A percentile compares a stretch with the other conserved stretches of the same genome.
Evolutionary conservation across 1,140 invertebrate species (phyloP).

Genomic region (Geopemphigus sp.): DNA sequence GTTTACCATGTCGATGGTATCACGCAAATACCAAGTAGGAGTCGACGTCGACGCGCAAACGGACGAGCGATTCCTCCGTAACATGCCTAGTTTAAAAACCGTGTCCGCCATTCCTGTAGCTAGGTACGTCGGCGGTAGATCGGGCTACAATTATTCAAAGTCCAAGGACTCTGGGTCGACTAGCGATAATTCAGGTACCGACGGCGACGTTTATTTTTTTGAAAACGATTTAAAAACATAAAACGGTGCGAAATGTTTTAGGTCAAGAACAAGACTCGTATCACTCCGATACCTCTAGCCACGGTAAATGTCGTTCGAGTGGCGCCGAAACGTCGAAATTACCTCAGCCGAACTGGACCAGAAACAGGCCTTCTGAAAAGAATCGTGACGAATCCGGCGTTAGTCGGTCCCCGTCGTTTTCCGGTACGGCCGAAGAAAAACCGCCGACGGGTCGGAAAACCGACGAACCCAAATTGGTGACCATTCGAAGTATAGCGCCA

Average conservation of each 20-base stretch:
- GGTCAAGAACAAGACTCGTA: constrained; percentile 37
- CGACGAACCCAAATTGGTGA: constrained; percentile 40
- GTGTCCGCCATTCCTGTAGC: constrained; percentile 30
- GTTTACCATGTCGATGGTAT: constrained; percentile 66
- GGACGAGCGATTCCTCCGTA: constrained; percentile 50
- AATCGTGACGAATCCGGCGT: constrained; percentile 10
- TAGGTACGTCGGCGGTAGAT: constrained; percentile 1
- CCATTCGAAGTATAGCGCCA: constrained; percentile 23
- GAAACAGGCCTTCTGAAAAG: constrained; percentile 20
- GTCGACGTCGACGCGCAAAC: constrained; percentile 50
- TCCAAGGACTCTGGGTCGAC: constrained; percentile 26
- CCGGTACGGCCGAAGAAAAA: constrained; percentile 33
- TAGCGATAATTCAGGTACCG: constrained; percentile 35
- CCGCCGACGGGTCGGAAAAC: constrained; percentile 37
- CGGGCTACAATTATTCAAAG: not conserved
- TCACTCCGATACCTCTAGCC: constrained; percentile 16
- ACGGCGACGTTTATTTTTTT: not conserved
- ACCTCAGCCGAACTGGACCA: constrained; percentile 40
- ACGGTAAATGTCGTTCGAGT: constrained; percentile 21
- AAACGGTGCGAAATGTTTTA: not conserved
- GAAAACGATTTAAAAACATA: not conserved
- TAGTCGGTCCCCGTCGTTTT: constrained; percentile 27
- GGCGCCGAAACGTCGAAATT: constrained; percentile 13
- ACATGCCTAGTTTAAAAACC: constrained; percentile 29
- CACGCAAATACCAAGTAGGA: constrained; percentile 51